Percentiles rank a stretch among this genome's conserved stretches.
Conservation (phyloP, 2,888 invertebrate species). For the Corbicula japonica region DNA sequence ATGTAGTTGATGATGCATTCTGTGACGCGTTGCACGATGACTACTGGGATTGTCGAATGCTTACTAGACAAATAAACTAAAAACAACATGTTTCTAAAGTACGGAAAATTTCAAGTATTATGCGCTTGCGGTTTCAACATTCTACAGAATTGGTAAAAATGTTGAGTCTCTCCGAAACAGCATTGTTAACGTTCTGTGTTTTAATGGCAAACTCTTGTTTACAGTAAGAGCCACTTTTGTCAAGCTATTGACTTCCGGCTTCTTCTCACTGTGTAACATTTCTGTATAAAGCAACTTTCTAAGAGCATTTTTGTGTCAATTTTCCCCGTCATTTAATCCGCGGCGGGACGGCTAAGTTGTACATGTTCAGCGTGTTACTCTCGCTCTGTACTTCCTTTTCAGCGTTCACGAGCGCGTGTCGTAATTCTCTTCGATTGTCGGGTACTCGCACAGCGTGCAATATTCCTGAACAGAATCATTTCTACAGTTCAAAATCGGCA, state of each 20-base stretch:
- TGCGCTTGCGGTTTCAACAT: too few relatives aligned
- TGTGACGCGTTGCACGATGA: too few relatives aligned
- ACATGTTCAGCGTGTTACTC: constrained; percentile 19
- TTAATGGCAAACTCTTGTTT: constrained; percentile 29
- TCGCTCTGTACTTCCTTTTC: constrained; percentile 28
- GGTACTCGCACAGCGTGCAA: constrained; percentile 11
- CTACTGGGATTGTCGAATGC: too few relatives aligned
- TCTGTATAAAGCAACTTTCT: constrained; percentile 22
- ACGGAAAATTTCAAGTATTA: too few relatives aligned
- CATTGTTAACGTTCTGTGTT: constrained; percentile 7
- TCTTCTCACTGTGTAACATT: constrained; percentile 3
- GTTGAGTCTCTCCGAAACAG: background rate
- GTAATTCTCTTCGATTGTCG: constrained; percentile 12
- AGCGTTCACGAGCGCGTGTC: constrained; percentile 25
- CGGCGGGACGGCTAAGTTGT: constrained; percentile 28
- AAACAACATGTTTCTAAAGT: too few relatives aligned
- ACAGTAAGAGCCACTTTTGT: constrained; percentile 2
- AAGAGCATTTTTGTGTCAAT: constrained; percentile 64
- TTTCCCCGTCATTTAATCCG: constrained; percentile 55
- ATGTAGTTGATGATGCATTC: too few relatives aligned
- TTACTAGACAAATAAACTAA: too few relatives aligned
- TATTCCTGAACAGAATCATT: background rate
- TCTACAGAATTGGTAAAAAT: too few relatives aligned
- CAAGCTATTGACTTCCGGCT: background rate
- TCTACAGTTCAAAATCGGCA: too few relatives aligned